Evolutionary conservation across 1,140 invertebrate species (phyloP).

Genomic region (Caenorhabditis latens): DNA sequence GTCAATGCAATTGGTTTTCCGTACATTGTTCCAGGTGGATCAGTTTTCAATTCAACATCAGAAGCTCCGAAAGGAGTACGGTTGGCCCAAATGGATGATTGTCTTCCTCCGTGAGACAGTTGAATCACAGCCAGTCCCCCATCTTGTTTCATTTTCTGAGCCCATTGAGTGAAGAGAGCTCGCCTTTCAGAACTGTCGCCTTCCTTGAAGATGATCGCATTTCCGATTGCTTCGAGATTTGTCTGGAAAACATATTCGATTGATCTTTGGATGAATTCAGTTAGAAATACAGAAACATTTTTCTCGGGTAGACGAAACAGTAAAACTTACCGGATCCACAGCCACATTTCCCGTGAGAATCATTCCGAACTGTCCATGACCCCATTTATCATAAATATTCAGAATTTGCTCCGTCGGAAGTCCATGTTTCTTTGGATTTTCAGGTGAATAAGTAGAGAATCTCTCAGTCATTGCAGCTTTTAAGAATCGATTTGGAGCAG

Average conservation of each 20-base stretch:
- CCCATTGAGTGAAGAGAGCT: slow-evolving; percentile 38
- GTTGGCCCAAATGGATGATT: slow-evolving; percentile 66
- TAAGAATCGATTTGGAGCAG: slow-evolving; percentile 62
- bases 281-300: not conserved
- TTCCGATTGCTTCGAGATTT: slow-evolving; percentile 65
- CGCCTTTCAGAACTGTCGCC: slow-evolving; percentile 59
- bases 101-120: slow-evolving; percentile 67
- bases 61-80: slow-evolving; percentile 65
- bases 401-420: slow-evolving; percentile 66
- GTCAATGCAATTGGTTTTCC: slow-evolving; percentile 68
- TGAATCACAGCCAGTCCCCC: slow-evolving; percentile 65
- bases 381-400: slow-evolving; percentile 68
- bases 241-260: slow-evolving; percentile 55
- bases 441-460: slow-evolving; percentile 55
- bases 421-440: slow-evolving; percentile 45
- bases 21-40: slow-evolving; percentile 22
- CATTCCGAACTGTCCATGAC: slow-evolving; percentile 66
- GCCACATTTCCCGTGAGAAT: slow-evolving; percentile 67
- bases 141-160: slow-evolving; percentile 58
- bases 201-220: slow-evolving; percentile 65
- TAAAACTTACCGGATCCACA: slow-evolving; percentile 59
- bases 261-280: too few relatives aligned
- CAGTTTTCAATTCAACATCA: slow-evolving; percentile 57
- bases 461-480: slow-evolving; percentile 66
- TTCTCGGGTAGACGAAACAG: not conserved